Base-by-base conservation (phyloP, 2,797 vertebrate genomes). In the Pseudocheirus occidentalis region DNA sequence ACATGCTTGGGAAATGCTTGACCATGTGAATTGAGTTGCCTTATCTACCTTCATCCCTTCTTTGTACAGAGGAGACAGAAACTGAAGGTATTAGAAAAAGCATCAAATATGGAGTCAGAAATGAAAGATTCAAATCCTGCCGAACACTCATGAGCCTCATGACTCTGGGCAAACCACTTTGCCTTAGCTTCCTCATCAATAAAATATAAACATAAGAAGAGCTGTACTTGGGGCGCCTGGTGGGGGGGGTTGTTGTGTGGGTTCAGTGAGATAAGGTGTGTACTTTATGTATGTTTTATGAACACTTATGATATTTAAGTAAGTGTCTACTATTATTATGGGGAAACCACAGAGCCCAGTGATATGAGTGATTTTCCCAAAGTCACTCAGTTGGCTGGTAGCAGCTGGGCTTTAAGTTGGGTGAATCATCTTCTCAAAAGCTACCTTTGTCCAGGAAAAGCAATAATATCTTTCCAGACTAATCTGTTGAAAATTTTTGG, bases 141-240 rank as follows among this genome's bases (percentile, higher is more conserved):
- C 90, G 55, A 52, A 18, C 31, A 55, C 53, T 46, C 10, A 52
- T 0, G 40, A n/a, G 52, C 52, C 73, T 40, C 10, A 31, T 90
- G 55, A 40, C 59, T n/a, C 34, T 9, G 14, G 31, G 58, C 58
- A 92, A 55, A 58, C 53, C 54, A 57, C 14, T 59, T 16, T 90
- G 92, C 34, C 90, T 95, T 21, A 27, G 92, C 54, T 91, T 90
- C 50, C 40, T 73, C 59, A 87, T 93, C 66, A 91, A 81, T 89
- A 50, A 92, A 55, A 90, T 52, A 81, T 24, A 46, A 59, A 92
- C 54, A 52, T 62, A 54, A 50, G 29, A 53, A 55, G 10, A 81
- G 16, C 46, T 34, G 21, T 81, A 46, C 24, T 13, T 57, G 28
- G 12, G 91, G 34, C 55, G 6, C 12, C 9, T 90, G 34, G 34